A percentile compares a stretch with the other conserved stretches of the same genome.
These are phyloP conservation scores for Sesamia inferens DNA, from an alignment of 2,888 invertebrate species.

Conservation along the genomic window DNA sequence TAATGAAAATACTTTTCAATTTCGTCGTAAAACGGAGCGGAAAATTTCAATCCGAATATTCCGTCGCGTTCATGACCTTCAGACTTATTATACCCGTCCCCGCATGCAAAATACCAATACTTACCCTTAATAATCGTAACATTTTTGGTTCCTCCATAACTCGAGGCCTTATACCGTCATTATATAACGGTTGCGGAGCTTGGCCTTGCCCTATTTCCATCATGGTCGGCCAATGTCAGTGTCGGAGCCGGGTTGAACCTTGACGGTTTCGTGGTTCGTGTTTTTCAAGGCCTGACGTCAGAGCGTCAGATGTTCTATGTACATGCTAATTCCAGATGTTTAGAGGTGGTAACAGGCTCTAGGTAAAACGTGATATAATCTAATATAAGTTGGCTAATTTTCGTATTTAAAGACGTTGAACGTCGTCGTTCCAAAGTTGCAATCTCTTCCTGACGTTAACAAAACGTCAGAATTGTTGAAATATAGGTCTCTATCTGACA, in stretches of 20 bases:
- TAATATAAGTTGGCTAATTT: not conserved
- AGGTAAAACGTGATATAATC: slow-evolving; percentile 14
- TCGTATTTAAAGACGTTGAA: not conserved
- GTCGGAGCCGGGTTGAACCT: slow-evolving; percentile 64
- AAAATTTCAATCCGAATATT: slow-evolving; percentile 13
- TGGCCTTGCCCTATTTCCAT: slow-evolving; percentile 77
- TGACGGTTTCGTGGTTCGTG: slow-evolving; percentile 61
- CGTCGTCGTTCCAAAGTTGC: no score
- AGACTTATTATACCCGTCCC: slow-evolving; percentile 14
- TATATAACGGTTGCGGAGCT: slow-evolving; percentile 65
- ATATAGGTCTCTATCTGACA: not conserved
- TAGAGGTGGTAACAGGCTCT: slow-evolving; percentile 38
- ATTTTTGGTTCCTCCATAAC: slow-evolving; percentile 14
- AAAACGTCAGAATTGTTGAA: not conserved
- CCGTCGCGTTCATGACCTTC: slow-evolving; percentile 23
- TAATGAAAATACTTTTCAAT: slow-evolving; percentile 27
- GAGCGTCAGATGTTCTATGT: slow-evolving; percentile 52
- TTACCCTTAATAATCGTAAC: slow-evolving; percentile 43
- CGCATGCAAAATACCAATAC: slow-evolving; percentile 19
- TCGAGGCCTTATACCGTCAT: slow-evolving; percentile 40
- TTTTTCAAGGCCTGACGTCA: slow-evolving; percentile 60
- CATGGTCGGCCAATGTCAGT: slow-evolving; percentile 79
- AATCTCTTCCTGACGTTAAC: not conserved
- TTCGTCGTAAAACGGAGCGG: slow-evolving; percentile 7
- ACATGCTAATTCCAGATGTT: slow-evolving; percentile 52